Percentiles rank a stretch among this genome's conserved stretches.
Conservation (phyloP, 2,113 vertebrate genomes). For the Balaeniceps rex region DNA sequence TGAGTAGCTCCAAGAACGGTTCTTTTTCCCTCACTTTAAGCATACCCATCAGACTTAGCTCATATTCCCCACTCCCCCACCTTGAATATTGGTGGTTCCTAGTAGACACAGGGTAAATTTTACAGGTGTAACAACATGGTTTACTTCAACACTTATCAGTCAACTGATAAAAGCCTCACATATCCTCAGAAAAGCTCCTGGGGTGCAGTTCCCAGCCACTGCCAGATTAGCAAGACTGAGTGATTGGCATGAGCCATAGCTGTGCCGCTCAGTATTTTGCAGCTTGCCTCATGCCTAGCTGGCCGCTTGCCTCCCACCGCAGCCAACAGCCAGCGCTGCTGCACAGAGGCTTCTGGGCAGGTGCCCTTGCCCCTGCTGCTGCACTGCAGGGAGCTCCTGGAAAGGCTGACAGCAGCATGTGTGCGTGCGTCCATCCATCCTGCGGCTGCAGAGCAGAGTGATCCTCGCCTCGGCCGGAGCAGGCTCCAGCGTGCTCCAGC, state of each 20-base stretch:
- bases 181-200: neutral
- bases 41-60: neutral
- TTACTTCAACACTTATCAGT: neutral
- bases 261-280: neutral
- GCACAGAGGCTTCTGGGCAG: neutral
- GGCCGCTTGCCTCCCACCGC: fast-evolving
- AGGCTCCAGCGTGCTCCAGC: neutral
- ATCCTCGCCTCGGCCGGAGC: neutral
- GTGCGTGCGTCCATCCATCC: fast-evolving
- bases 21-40: neutral
- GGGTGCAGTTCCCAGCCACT: neutral
- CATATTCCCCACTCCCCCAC: neutral
- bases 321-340: neutral
- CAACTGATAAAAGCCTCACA: neutral
- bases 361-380: neutral
- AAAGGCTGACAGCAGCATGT: neutral
- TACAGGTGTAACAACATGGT: neutral
- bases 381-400: neutral
- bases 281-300: neutral
- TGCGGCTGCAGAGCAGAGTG: neutral
- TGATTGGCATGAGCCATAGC: neutral
- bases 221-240: neutral
- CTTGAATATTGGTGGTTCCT: neutral
- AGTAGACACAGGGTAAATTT: neutral
- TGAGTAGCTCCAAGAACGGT: neutral